Evolutionary conservation across 2,888 invertebrate species (phyloP).

Genomic region (Aphodius granarius): DNA sequence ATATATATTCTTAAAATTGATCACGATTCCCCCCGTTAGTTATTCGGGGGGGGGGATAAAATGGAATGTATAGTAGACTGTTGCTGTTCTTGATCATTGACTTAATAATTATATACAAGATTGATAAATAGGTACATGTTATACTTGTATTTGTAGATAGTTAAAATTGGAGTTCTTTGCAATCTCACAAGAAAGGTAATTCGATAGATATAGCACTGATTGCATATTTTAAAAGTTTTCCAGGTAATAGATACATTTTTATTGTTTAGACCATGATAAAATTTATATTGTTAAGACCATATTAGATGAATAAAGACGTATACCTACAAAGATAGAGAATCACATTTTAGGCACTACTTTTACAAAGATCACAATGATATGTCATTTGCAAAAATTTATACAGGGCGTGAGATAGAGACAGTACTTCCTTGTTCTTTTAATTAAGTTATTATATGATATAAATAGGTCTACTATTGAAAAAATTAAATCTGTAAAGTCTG

Average conservation of each 20-base stretch:
- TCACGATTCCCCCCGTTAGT: conserved; percentile 33
- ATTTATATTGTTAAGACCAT: neutral
- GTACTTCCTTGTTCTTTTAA: neutral
- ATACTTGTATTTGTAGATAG: too few relatives aligned
- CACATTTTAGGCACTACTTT: conserved; percentile 54
- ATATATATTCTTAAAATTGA: conserved; percentile 40
- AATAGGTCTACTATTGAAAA: too few relatives aligned
- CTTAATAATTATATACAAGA: neutral
- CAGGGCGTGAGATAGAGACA: neutral
- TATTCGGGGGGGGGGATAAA: conserved; percentile 36
- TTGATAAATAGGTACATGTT: neutral
- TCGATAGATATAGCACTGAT: neutral
- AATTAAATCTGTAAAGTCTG: neutral
- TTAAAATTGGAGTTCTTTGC: neutral
- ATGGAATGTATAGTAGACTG: conserved; percentile 31
- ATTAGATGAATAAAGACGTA: neutral
- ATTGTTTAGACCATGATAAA: neutral
- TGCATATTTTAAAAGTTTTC: neutral
- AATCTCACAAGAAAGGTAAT: neutral
- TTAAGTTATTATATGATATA: too few relatives aligned
- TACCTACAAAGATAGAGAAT: conserved; percentile 38
- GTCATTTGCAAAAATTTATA: conserved; percentile 35
- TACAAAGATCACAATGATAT: conserved; percentile 55
- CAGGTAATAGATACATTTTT: neutral
- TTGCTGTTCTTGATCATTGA: neutral